A percentile compares a stretch with the other conserved stretches of the same genome.
Evolutionary conservation across 2,797 vertebrate genomes (phyloP).

Genomic region (Lophius americanus): DNA sequence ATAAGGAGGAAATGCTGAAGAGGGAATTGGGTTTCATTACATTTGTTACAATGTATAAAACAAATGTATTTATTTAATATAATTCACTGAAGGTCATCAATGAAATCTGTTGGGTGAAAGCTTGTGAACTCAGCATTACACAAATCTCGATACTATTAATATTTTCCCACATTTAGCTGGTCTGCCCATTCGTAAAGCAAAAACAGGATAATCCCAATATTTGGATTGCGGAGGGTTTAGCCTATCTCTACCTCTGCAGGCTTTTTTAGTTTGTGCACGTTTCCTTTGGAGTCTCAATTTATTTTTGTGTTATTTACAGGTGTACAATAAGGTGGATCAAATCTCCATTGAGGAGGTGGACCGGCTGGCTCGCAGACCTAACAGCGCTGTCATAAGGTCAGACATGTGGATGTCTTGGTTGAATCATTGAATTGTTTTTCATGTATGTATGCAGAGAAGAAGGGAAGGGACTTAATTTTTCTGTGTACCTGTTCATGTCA

Average conservation of each 20-base stretch:
- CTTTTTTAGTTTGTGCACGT: neutral
- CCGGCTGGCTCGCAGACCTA: constrained; percentile 88
- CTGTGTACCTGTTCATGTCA: constrained; percentile 48
- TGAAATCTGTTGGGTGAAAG: too few relatives aligned
- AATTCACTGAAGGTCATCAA: too few relatives aligned
- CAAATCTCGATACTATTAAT: too few relatives aligned
- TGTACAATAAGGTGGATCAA: constrained; percentile 99
- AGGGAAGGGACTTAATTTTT: neutral
- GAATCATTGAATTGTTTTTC: neutral
- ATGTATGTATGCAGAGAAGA: neutral
- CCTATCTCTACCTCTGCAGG: neutral
- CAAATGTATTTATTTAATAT: too few relatives aligned
- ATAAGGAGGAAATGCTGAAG: too few relatives aligned
- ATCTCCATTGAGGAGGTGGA: constrained; percentile 98
- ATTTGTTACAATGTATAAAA: too few relatives aligned
- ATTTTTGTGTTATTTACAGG: constrained; percentile 76
- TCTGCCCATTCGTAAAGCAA: neutral
- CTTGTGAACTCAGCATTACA: too few relatives aligned
- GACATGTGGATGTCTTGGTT: constrained; percentile 1
- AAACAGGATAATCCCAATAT: neutral
- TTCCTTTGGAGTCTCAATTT: neutral
- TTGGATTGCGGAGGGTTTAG: neutral
- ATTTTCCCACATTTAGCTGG: too few relatives aligned
- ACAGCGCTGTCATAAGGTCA: constrained; percentile 97
- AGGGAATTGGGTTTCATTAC: too few relatives aligned